Percentiles rank a stretch among this genome's conserved stretches.
phyloP scores from a whole-genome alignment of 1,140 invertebrate genomes.

The Araneus ventricosus region DNA sequence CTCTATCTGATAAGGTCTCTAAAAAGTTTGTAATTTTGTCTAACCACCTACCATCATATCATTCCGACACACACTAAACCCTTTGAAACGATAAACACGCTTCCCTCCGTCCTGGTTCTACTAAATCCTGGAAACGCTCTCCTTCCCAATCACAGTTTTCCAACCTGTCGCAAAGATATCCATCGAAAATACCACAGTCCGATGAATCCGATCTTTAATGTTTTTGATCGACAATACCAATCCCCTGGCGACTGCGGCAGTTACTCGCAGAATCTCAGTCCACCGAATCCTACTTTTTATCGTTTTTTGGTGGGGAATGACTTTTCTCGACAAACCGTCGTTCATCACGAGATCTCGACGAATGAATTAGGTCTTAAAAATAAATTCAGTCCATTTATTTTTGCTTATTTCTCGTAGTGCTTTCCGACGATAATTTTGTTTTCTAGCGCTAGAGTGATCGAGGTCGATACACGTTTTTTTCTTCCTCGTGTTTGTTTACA shows the following conservation, averaged over 20 bases:
- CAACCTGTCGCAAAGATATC: background rate
- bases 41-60: background rate
- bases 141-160: background rate
- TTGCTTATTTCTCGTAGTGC: background rate
- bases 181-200: background rate
- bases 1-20: background rate
- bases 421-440: background rate
- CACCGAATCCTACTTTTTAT: background rate
- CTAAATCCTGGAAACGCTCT: background rate
- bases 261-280: background rate
- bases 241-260: background rate
- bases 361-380: background rate
- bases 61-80: background rate
- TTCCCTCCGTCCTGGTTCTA: background rate
- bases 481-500: background rate
- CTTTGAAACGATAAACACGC: background rate
- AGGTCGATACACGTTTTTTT: background rate
- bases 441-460: background rate
- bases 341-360: slow-evolving; percentile 10
- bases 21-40: background rate
- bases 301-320: background rate
- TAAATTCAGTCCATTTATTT: background rate
- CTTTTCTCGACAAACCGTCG: slow-evolving; percentile 6
- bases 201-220: background rate
- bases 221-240: background rate